Conservation (phyloP, 2,888 invertebrate species). For the Alitta virens region DNA sequence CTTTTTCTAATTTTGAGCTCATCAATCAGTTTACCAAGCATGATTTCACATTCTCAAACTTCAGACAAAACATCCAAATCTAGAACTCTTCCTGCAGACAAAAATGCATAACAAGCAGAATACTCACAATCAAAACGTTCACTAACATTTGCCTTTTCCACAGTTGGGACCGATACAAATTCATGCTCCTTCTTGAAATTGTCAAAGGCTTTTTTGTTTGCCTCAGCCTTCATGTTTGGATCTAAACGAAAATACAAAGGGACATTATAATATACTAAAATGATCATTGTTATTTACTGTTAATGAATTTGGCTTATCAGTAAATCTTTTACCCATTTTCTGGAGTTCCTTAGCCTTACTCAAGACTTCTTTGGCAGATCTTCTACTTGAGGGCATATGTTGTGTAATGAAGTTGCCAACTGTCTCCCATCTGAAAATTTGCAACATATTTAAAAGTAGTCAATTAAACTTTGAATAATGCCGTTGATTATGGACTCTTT, state of each 20-base stretch:
- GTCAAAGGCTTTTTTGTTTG: slow-evolving; percentile 87
- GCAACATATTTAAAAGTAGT: too few species aligned
- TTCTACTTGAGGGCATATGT: slow-evolving; percentile 45
- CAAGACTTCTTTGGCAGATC: slow-evolving; percentile 84
- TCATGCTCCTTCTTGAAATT: slow-evolving; percentile 82
- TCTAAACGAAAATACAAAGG: too few species aligned
- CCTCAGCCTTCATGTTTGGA: slow-evolving; percentile 72
- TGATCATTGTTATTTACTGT: not conserved
- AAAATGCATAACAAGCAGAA: too few species aligned
- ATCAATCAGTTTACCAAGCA: too few species aligned
- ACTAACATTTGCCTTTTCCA: slow-evolving; percentile 72
- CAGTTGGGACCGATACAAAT: slow-evolving; percentile 28
- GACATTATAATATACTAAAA: not conserved
- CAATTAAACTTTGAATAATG: too few species aligned
- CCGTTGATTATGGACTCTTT: too few species aligned
- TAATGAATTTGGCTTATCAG: not conserved
- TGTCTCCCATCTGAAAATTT: slow-evolving; percentile 72
- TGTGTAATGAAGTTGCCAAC: slow-evolving; percentile 93
- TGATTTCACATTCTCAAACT: too few species aligned
- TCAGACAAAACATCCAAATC: too few species aligned
- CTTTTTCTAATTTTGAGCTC: too few species aligned
- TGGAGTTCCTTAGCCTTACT: slow-evolving; percentile 94
- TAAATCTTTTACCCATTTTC: slow-evolving; percentile 61
- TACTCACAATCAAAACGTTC: slow-evolving; percentile 63
- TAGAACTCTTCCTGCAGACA: too few species aligned